Evolutionary conservation across 2,888 invertebrate genomes (phyloP), one percentile per base, ranked within the genome.

Genomic region (Drosophila ochracea): DNA sequence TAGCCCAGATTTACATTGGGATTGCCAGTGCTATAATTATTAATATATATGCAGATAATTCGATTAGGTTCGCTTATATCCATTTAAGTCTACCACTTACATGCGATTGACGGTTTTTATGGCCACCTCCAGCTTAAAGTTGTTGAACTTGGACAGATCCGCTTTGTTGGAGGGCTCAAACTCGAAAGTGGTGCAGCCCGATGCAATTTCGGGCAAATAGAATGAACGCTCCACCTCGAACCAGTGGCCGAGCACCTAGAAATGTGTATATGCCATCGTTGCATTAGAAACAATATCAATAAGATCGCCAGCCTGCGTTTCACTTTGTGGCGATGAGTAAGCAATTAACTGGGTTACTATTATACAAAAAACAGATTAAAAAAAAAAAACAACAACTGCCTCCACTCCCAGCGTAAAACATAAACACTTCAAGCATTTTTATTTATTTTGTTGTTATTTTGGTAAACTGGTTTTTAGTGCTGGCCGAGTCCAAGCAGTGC

Each of bases 151-250:
- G 11, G 91, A 87, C 3, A 91, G 74, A 49, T 92, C 92, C 37
- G 89, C 89, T 59, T 86, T 84, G 68, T 81, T 89, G 21, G 91
- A 94, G 1, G 93, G 93, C 73, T 93, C 90, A 75, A 96, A 94
- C 83, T 95, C 94, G 43, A 97, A 92, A 77, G 95, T 94, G 1
- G 96, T 96, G 92, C 96, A 97, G 83, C 95, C 95, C 13, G 95
- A 94, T 1, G 95, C 94, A 52, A 96, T 93, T 93, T 97, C 96
- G 89, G 96, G 95, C 72, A 96, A 92, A 92, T 96, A 96, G 93
- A 97, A 97, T 0, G 96, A 96, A 53, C 96, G 94, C 92, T 97
- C 96, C 66, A 97, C 95, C 93, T 97, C 96, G 90, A 95, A 96
- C 97, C 96, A 97, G 76, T 95, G 94, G 92, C 96, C 96, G 94